phyloP scores from a whole-genome alignment of 1,140 invertebrate genomes.

The Cydia pomonella region DNA sequence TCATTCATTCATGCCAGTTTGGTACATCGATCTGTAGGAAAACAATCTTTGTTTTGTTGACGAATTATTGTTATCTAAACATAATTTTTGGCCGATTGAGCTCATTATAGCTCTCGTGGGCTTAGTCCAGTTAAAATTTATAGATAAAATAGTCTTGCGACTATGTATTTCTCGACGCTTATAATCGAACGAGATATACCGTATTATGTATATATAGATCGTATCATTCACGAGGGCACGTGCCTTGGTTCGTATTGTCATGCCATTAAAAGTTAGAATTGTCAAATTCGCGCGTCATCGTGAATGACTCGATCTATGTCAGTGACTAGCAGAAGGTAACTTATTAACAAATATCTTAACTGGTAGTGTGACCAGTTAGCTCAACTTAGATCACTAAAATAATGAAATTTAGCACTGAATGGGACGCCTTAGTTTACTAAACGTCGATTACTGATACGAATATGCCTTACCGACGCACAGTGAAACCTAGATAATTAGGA shows the following conservation, averaged over 20 bases:
- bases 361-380: conserved; percentile 8
- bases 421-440: conserved; percentile 44
- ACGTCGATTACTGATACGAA: conserved; percentile 39
- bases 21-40: neutral
- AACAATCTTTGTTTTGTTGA: neutral
- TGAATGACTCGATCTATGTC: too few relatives aligned
- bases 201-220: too few relatives aligned
- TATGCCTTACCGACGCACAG: conserved; percentile 41
- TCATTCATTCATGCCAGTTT: conserved; percentile 1
- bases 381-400: conserved; percentile 34
- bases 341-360: neutral
- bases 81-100: neutral
- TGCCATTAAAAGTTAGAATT: too few relatives aligned
- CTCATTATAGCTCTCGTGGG: neutral
- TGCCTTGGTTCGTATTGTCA: too few relatives aligned
- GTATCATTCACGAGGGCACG: too few relatives aligned
- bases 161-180: neutral
- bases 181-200: neutral
- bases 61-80: neutral
- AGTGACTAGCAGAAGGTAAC: neutral
- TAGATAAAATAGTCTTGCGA: neutral
- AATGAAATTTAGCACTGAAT: conserved; percentile 40
- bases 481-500: conserved; percentile 7
- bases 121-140: neutral
- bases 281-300: too few relatives aligned